phyloP scores from a whole-genome alignment of 2,797 vertebrate genomes.

The Pseudochromis fuscus region DNA sequence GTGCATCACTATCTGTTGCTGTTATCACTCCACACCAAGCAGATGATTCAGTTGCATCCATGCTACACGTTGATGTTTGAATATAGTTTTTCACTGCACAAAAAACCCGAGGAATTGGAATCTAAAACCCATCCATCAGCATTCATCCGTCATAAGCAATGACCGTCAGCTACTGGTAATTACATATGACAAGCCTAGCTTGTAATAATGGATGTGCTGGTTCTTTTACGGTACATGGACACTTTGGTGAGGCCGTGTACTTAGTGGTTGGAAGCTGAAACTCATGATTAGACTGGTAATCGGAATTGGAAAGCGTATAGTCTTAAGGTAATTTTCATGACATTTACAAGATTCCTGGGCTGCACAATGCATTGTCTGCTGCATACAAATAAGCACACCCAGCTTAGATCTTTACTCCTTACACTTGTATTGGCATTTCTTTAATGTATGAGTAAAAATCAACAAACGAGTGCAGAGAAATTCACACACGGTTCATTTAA shows the following conservation, averaged over 20 bases:
- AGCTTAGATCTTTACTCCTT: constrained; percentile 1
- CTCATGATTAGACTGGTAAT: constrained; percentile 59
- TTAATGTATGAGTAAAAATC: constrained; percentile 25
- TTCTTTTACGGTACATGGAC: constrained; percentile 50
- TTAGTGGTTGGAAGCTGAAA: constrained; percentile 40
- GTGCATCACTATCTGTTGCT: constrained; percentile 26
- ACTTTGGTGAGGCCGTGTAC: constrained; percentile 37
- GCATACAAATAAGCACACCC: constrained; percentile 45
- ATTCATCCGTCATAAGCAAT: constrained; percentile 60
- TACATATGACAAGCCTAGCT: constrained; percentile 52
- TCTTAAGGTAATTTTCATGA: constrained; percentile 62
- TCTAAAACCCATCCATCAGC: constrained; percentile 62
- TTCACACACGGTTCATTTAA: constrained; percentile 22
- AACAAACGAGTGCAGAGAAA: constrained; percentile 5
- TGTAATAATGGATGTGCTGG: constrained; percentile 60
- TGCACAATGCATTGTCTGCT: constrained; percentile 24
- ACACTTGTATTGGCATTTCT: constrained; percentile 33
- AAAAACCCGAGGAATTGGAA: constrained; percentile 36
- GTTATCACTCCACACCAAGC: constrained; percentile 50
- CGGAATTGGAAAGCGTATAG: constrained; percentile 32
- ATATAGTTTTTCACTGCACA: constrained; percentile 24
- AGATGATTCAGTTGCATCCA: constrained; percentile 47
- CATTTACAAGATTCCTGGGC: constrained; percentile 52
- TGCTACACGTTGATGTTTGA: constrained; percentile 44
- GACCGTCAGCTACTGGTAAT: constrained; percentile 63